Conservation (phyloP, 2,797 vertebrate species). For the Poeciliopsis turneri region DNA sequence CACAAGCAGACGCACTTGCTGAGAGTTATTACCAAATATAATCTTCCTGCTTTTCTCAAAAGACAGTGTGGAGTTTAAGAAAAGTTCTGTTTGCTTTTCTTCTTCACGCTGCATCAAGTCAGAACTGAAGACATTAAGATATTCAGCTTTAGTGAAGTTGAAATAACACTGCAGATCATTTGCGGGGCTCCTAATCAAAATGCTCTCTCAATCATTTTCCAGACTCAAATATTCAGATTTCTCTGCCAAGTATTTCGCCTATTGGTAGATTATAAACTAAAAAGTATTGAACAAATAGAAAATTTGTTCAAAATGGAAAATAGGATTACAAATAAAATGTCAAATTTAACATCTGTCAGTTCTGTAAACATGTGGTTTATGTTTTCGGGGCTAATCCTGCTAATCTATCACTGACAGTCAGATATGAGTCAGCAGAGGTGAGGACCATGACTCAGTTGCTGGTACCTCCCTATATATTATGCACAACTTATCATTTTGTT, state of each 20-base stretch:
- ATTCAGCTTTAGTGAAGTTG: slow-evolving; percentile 4
- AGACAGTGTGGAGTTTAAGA: background rate
- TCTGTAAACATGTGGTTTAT: slow-evolving; percentile 7
- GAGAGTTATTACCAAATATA: background rate
- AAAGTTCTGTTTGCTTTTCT: slow-evolving; percentile 3
- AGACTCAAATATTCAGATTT: background rate
- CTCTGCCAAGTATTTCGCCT: background rate
- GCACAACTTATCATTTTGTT: background rate
- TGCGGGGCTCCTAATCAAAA: background rate
- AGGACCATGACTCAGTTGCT: slow-evolving; percentile 20
- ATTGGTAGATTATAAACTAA: background rate
- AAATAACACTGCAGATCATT: slow-evolving; percentile 27
- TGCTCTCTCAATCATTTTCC: background rate
- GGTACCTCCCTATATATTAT: background rate
- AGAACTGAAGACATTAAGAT: slow-evolving; percentile 26
- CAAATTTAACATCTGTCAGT: background rate
- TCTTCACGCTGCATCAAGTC: slow-evolving; percentile 33
- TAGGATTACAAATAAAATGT: background rate
- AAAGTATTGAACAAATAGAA: background rate
- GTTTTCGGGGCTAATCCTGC: slow-evolving; percentile 30
- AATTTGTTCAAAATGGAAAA: background rate
- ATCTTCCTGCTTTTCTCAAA: slow-evolving; percentile 9
- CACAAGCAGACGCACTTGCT: slow-evolving; percentile 6
- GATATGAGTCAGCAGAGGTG: slow-evolving; percentile 24
- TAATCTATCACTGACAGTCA: slow-evolving; percentile 11